These are phyloP conservation scores for Lasius platythorax DNA, from an alignment of 2,888 invertebrate genomes.

Conservation along the genomic window DNA sequence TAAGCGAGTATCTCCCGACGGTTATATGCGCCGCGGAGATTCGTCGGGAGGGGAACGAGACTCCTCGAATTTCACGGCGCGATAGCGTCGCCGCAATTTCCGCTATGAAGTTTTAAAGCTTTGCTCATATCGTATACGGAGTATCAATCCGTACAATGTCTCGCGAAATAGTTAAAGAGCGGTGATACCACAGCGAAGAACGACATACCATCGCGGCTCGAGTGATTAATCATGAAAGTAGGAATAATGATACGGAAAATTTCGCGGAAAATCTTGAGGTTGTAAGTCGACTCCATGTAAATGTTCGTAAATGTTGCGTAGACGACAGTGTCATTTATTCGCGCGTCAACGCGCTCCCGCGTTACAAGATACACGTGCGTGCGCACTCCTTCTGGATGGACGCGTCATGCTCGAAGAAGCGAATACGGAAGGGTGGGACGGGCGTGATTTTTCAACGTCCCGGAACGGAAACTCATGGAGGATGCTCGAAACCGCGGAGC, in stretches of 20 bases:
- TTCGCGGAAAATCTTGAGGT: neutral
- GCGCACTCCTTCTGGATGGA: constrained; percentile 45
- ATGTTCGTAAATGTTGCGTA: neutral
- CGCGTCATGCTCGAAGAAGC: constrained; percentile 63
- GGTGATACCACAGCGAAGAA: no score
- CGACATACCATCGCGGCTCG: neutral
- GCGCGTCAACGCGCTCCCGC: constrained; percentile 25
- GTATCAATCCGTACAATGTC: constrained; percentile 32
- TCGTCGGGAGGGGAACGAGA: neutral
- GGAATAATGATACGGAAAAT: neutral
- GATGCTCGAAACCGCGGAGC: constrained; percentile 69
- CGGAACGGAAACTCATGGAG: constrained; percentile 67
- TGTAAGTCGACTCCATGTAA: neutral
- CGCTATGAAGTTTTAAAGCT: constrained; percentile 45
- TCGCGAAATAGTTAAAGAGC: constrained; percentile 2
- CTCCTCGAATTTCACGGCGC: constrained; percentile 45
- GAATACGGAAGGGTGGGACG: constrained; percentile 52
- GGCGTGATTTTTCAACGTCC: constrained; percentile 74
- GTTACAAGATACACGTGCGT: constrained; percentile 23
- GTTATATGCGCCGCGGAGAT: constrained; percentile 34
- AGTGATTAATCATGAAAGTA: neutral
- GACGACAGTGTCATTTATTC: constrained; percentile 33
- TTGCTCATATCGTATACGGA: neutral
- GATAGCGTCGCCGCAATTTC: constrained; percentile 42
- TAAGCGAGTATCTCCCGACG: constrained; percentile 54